Evolutionary conservation across 2,113 vertebrate species (phyloP).

Genomic region (Anthoscopus minutus): DNA sequence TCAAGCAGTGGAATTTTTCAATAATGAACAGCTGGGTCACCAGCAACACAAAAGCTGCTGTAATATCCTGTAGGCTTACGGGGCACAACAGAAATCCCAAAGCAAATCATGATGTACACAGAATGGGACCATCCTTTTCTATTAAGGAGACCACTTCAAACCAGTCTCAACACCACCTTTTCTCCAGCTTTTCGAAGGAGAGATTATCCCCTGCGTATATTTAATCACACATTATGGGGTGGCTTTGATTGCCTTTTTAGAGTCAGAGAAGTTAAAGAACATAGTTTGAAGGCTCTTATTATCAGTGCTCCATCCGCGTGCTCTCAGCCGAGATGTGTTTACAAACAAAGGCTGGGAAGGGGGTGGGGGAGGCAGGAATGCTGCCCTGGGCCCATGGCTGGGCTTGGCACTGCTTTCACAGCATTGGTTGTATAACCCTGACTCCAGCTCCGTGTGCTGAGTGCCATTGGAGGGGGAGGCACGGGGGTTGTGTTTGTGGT

Average conservation of each 20-base stretch:
- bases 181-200: conserved; percentile 60
- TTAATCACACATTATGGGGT: conserved; percentile 60
- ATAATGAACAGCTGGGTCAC: conserved; percentile 98
- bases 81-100: conserved; percentile 66
- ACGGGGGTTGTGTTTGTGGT: not conserved
- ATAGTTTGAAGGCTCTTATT: not conserved
- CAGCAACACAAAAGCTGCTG: conserved; percentile 90
- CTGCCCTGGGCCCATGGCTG: not conserved
- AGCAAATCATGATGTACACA: conserved; percentile 80
- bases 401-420: not conserved
- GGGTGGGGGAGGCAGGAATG: not conserved
- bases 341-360: not conserved
- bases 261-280: conserved; percentile 53
- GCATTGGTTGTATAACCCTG: not conserved
- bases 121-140: conserved; percentile 83
- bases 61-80: conserved; percentile 89
- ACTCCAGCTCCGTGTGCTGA: not conserved
- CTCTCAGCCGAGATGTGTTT: not conserved
- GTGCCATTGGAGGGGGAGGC: not conserved
- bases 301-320: not conserved
- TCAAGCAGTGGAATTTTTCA: conserved; percentile 97
- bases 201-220: conserved; percentile 66
- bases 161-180: conserved; percentile 59
- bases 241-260: conserved; percentile 63
- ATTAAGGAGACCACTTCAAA: conserved; percentile 83